Percentiles rank a stretch among this genome's conserved stretches.
phyloP scores from a whole-genome alignment of 2,797 vertebrate genomes.

The Lepidocolaptes lacrymiger region DNA sequence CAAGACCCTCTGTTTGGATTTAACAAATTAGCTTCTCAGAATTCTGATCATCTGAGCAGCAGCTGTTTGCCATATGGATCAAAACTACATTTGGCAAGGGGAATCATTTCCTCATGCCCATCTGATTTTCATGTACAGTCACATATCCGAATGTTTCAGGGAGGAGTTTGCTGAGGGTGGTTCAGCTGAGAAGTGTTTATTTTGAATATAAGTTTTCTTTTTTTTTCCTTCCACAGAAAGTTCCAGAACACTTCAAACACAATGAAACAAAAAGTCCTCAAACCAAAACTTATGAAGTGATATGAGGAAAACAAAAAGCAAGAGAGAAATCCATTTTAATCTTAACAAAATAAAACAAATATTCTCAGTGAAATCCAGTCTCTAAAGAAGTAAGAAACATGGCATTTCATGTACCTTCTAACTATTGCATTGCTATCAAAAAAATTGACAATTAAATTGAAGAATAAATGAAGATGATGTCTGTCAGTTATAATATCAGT shows the following conservation, averaged over 20 bases:
- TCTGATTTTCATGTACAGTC: constrained; percentile 56
- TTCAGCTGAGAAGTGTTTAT: constrained; percentile 22
- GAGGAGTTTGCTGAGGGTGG: not conserved
- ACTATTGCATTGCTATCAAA: not conserved
- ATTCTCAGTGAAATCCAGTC: not conserved
- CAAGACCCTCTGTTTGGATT: not conserved
- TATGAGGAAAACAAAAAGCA: not conserved
- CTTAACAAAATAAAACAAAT: not conserved
- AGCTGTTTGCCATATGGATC: constrained; percentile 63
- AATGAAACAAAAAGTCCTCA: not conserved
- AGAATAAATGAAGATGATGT: not conserved
- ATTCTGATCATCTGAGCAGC: constrained; percentile 42
- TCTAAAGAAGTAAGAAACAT: not conserved
- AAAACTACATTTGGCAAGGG: constrained; percentile 35
- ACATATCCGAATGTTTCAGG: constrained; percentile 2
- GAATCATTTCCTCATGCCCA: constrained; percentile 22
- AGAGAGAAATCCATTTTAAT: not conserved
- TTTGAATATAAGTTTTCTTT: not conserved
- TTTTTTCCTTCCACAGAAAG: not conserved
- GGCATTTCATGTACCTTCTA: not conserved
- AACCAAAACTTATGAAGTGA: not conserved
- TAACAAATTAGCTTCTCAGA: constrained; percentile 36
- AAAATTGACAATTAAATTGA: not conserved
- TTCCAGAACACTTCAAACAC: not conserved
- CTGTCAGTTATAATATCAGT: not conserved